phyloP scores from a whole-genome alignment of 2,113 vertebrate genomes.

The Dicrurus megarhynchus region DNA sequence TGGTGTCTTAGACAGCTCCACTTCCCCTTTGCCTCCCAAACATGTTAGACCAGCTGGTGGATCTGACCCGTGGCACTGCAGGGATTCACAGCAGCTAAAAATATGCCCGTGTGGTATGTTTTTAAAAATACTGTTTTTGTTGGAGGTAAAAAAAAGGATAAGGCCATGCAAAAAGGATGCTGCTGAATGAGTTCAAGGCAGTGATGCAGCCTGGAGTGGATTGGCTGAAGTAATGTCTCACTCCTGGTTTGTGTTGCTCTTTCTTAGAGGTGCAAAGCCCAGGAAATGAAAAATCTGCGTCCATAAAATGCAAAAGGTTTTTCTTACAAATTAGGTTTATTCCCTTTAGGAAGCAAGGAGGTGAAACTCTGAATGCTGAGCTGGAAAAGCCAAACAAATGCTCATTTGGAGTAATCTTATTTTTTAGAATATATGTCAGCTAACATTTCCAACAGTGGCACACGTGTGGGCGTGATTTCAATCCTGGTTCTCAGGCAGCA shows the following conservation, averaged over 20 bases:
- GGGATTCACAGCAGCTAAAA: conserved; percentile 16
- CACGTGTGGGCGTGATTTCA: neutral
- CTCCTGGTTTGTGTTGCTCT: neutral
- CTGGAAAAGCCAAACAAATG: neutral
- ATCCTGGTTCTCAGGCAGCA: neutral
- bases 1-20: neutral
- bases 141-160: neutral
- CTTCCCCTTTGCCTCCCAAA: neutral
- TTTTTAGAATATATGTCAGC: neutral
- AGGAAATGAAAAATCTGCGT: conserved; percentile 21
- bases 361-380: neutral
- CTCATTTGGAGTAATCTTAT: neutral
- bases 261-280: neutral
- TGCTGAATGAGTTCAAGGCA: neutral
- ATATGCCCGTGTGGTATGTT: neutral
- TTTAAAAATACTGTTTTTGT: neutral
- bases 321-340: neutral
- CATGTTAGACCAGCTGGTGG: neutral
- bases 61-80: neutral
- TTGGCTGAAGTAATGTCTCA: neutral
- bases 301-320: neutral
- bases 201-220: neutral
- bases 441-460: neutral
- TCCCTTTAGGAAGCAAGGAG: neutral
- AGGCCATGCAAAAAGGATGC: neutral